Percentiles rank a stretch among this genome's conserved stretches.
Conservation (phyloP, 2,888 invertebrate genomes). For the Brachynemurus nebulosus region DNA sequence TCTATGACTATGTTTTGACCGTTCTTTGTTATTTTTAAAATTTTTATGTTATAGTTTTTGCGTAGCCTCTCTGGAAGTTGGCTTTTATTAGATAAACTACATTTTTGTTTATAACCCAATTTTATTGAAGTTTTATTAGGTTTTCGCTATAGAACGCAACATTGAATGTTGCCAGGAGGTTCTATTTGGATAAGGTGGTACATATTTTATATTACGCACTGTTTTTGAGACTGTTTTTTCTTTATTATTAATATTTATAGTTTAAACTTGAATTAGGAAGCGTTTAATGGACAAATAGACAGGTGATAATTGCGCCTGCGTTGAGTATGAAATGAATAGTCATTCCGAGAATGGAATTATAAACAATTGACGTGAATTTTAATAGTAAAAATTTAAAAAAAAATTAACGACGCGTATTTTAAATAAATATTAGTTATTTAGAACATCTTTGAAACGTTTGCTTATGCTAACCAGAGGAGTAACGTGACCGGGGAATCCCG, state of each 20-base stretch:
- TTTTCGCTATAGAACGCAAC: neutral
- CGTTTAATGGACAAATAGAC: no score
- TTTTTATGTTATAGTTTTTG: conserved; percentile 1
- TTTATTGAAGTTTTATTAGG: neutral
- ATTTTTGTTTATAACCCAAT: neutral
- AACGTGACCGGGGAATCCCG: no score
- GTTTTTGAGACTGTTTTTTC: conserved; percentile 9
- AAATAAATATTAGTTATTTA: no score
- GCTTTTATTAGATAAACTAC: conserved; percentile 2
- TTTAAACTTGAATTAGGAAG: no score
- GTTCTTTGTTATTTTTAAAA: neutral
- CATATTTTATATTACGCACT: conserved; percentile 5
- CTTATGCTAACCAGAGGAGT: no score
- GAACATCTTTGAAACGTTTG: no score
- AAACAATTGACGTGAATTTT: no score
- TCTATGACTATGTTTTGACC: neutral
- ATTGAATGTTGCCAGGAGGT: conserved; percentile 2
- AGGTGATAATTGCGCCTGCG: no score
- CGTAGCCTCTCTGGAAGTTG: conserved; percentile 10
- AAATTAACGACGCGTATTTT: no score
- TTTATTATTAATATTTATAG: neutral
- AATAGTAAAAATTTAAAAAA: no score
- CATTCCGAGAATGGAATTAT: no score
- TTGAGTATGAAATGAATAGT: no score
- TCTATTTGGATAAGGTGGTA: neutral